These are phyloP conservation scores for Eidolon dupreanum DNA, from an alignment of 2,797 vertebrate species.

Conservation along the genomic window DNA sequence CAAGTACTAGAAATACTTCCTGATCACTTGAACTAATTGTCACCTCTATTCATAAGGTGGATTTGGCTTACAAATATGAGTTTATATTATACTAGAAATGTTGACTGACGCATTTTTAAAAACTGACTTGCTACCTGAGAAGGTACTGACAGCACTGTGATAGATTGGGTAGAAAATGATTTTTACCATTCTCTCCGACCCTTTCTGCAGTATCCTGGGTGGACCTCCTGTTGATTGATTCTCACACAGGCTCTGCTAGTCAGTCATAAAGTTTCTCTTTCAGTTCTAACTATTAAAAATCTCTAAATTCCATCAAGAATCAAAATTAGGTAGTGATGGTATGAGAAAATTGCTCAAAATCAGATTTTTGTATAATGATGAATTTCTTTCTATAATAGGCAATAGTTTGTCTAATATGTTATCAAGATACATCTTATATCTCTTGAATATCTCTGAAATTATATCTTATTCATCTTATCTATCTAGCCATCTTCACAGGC, in stretches of 20 bases:
- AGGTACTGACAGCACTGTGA: background rate
- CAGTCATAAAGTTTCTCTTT: background rate
- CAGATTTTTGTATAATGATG: background rate
- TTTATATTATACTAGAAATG: constrained; percentile 16
- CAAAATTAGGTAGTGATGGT: background rate
- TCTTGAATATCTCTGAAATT: background rate
- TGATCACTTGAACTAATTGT: constrained; percentile 16
- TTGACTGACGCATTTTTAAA: background rate
- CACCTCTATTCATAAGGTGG: background rate
- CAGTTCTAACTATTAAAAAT: background rate
- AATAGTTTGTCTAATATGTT: background rate
- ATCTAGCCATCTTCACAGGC: background rate
- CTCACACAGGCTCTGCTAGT: background rate
- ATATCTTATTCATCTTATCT: background rate
- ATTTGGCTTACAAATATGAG: background rate
- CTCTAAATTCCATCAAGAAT: background rate
- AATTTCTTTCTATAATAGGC: background rate
- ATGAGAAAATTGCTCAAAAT: background rate
- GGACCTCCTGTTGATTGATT: background rate
- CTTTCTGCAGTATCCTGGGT: background rate
- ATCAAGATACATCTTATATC: background rate
- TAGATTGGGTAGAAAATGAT: background rate
- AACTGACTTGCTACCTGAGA: background rate
- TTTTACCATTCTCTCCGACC: background rate
- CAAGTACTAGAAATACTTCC: background rate